Percentiles rank a stretch among this genome's conserved stretches.
Conservation (phyloP, 1,140 invertebrate genomes). For the Drosophila athabasca region DNA sequence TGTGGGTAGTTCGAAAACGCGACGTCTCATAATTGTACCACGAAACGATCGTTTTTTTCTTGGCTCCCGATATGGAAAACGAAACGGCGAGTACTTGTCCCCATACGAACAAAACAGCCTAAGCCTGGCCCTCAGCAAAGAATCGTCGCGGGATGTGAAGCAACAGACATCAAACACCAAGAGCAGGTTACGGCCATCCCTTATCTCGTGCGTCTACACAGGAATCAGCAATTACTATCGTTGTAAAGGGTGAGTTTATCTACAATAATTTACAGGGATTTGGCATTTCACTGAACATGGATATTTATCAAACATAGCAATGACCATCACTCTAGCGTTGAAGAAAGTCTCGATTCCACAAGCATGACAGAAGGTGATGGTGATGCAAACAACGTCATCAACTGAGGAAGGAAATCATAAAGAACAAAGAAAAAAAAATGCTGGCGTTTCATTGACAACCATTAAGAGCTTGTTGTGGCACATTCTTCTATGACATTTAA, state of each 20-base stretch:
- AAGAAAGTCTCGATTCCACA: slow-evolving; percentile 22
- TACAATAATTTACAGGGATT: background rate
- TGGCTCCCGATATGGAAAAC: slow-evolving; percentile 81
- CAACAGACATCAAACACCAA: too few species aligned
- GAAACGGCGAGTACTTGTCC: slow-evolving; percentile 53
- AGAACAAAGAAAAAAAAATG: too few species aligned
- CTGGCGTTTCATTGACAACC: slow-evolving; percentile 39
- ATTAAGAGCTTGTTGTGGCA: slow-evolving; percentile 36
- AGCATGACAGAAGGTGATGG: slow-evolving; percentile 39
- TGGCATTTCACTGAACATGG: slow-evolving; percentile 3
- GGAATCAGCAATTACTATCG: slow-evolving; percentile 69
- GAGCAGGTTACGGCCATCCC: background rate
- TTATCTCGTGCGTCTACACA: slow-evolving; percentile 69
- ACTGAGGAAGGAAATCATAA: background rate
- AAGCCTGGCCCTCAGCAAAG: slow-evolving; percentile 36
- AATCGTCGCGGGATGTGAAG: too few species aligned
- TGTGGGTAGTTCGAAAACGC: slow-evolving; percentile 56
- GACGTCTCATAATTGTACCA: slow-evolving; percentile 72
- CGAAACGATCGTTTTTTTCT: slow-evolving; percentile 82
- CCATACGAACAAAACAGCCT: slow-evolving; percentile 60
- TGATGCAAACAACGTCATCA: slow-evolving; percentile 32
- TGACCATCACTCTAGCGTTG: slow-evolving; percentile 29
- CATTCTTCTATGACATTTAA: slow-evolving; percentile 38
- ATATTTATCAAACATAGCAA: slow-evolving; percentile 16
- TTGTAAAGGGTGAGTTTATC: slow-evolving; percentile 65